Evolutionary conservation across 2,888 invertebrate genomes (phyloP).

Genomic region (Tetragonisca angustula): DNA sequence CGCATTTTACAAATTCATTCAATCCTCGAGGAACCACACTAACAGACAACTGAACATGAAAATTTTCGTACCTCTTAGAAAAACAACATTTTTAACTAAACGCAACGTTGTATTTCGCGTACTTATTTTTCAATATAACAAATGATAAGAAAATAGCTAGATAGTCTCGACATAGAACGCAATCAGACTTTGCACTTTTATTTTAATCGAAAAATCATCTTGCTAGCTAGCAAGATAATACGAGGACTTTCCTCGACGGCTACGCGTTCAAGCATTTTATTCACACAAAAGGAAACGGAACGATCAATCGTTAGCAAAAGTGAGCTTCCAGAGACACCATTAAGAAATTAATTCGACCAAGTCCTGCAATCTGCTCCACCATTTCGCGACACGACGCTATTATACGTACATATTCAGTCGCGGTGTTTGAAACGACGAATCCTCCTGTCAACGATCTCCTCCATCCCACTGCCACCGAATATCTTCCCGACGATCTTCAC

Average conservation of each 20-base stretch:
- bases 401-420: not conserved
- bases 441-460: not conserved
- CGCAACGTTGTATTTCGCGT: too few relatives aligned
- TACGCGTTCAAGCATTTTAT: not conserved
- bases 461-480: not conserved
- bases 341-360: not conserved
- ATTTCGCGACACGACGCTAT: not conserved
- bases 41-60: too few relatives aligned
- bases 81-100: too few relatives aligned
- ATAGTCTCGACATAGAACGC: too few relatives aligned
- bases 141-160: too few relatives aligned
- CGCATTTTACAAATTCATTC: too few relatives aligned
- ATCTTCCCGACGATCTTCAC: not conserved
- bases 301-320: not conserved
- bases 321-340: not conserved
- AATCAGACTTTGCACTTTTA: too few relatives aligned
- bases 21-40: too few relatives aligned
- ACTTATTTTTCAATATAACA: too few relatives aligned
- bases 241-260: not conserved
- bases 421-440: not conserved
- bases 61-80: too few relatives aligned
- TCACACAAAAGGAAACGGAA: not conserved
- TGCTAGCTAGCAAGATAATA: too few relatives aligned
- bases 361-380: not conserved
- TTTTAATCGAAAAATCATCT: too few relatives aligned